Evolutionary conservation across 2,113 vertebrate genomes (phyloP).

Genomic region (Pachycephala philippinensis): DNA sequence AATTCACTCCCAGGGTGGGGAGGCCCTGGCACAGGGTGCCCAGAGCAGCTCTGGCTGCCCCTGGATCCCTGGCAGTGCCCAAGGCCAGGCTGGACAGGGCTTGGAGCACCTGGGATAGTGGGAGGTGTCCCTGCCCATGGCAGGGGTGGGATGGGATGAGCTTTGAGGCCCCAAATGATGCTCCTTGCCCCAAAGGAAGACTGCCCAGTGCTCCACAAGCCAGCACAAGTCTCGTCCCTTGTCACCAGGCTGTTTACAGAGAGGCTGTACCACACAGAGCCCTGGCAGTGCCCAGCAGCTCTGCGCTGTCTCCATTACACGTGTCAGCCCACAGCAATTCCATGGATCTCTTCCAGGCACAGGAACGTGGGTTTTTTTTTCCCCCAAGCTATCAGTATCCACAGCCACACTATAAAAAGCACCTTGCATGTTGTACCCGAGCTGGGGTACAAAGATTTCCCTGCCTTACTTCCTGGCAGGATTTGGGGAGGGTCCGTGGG

Average conservation of each 20-base stretch:
- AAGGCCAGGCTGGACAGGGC: not conserved
- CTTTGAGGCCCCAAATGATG: not conserved
- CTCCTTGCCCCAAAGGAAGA: not conserved
- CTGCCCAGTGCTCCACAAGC: not conserved
- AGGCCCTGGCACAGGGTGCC: not conserved
- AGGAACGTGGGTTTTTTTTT: not conserved
- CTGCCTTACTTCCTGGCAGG: accelerated
- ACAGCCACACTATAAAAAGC: not conserved
- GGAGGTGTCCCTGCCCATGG: not conserved
- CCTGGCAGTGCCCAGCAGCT: not conserved
- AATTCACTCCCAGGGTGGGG: accelerated
- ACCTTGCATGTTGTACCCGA: accelerated
- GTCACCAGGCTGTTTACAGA: accelerated
- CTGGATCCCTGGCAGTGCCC: not conserved
- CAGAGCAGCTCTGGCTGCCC: not conserved
- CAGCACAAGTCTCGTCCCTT: not conserved
- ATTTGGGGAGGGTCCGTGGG: not conserved
- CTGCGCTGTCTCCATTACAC: accelerated
- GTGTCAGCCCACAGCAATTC: not conserved
- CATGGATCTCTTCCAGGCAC: not conserved
- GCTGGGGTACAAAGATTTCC: not conserved
- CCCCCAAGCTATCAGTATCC: not conserved
- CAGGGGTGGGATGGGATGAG: not conserved
- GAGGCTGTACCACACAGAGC: not conserved
- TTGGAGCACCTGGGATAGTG: not conserved